phyloP scores from a whole-genome alignment of 1,140 invertebrate species.

The Ectropis grisescens region DNA sequence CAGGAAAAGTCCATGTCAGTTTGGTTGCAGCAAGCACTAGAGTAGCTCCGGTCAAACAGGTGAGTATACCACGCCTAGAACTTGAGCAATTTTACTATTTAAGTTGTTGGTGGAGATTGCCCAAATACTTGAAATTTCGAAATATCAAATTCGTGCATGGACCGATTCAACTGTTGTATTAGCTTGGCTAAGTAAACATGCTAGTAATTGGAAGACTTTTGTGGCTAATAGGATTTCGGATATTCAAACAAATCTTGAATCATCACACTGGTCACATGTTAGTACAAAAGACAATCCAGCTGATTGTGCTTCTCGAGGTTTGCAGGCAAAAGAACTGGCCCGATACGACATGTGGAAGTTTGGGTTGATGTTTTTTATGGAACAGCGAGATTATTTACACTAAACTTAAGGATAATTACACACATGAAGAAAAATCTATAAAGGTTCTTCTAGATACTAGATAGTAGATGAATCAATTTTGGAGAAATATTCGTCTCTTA shows the following conservation, averaged over 20 bases:
- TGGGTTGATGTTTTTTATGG: neutral
- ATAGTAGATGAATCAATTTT: too few relatives aligned
- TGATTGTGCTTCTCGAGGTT: too few relatives aligned
- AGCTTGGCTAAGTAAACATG: neutral
- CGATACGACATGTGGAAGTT: conserved; percentile 1
- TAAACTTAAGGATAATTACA: neutral
- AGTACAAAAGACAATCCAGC: too few relatives aligned
- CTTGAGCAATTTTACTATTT: too few relatives aligned
- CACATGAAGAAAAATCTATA: neutral
- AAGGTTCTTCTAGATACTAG: too few relatives aligned
- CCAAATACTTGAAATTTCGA: neutral
- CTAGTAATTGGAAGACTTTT: conserved; percentile 1
- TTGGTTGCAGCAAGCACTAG: too few relatives aligned
- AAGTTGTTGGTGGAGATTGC: too few relatives aligned
- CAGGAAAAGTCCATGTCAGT: too few relatives aligned
- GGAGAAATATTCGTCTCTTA: neutral
- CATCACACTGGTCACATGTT: neutral
- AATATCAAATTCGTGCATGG: conserved; percentile 1
- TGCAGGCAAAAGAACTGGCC: neutral
- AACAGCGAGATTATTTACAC: neutral
- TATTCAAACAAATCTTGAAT: too few relatives aligned
- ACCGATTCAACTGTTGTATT: conserved; percentile 1
- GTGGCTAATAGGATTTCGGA: conserved; percentile 1
- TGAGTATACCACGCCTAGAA: too few relatives aligned
- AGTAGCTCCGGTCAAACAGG: too few relatives aligned